phyloP scores from a whole-genome alignment of 1,140 invertebrate species.

The Megathymus violae region DNA sequence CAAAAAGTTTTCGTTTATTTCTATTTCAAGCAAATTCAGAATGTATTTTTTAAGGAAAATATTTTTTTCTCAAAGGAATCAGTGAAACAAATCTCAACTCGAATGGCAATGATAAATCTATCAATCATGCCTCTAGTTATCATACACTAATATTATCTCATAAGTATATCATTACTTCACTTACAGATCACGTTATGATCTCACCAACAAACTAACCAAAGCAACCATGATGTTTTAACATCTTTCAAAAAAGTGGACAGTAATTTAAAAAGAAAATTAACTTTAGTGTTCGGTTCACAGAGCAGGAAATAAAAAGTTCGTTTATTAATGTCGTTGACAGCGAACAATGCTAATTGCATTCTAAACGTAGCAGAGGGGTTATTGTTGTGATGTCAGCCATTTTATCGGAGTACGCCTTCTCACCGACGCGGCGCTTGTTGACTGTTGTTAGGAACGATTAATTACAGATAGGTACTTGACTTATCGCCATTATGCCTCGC shows the following conservation, averaged over 20 bases:
- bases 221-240: too few species aligned
- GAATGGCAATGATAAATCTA: too few species aligned
- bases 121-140: too few species aligned
- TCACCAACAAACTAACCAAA: too few species aligned
- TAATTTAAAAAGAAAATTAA: constrained; percentile 19
- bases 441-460: constrained; percentile 28
- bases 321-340: constrained; percentile 24
- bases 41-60: too few species aligned
- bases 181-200: too few species aligned
- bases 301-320: constrained; percentile 15
- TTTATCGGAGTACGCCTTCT: constrained; percentile 37
- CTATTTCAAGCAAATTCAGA: too few species aligned
- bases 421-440: constrained; percentile 28
- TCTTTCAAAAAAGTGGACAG: constrained; percentile 3
- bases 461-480: constrained; percentile 34
- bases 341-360: constrained; percentile 45
- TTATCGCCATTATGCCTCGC: neutral
- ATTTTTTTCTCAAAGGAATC: too few species aligned
- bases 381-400: constrained; percentile 31
- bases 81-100: too few species aligned
- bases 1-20: too few species aligned
- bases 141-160: too few species aligned
- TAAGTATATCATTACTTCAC: too few species aligned
- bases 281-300: constrained; percentile 21
- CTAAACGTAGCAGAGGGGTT: constrained; percentile 32